Evolutionary conservation across 2,888 invertebrate species (phyloP).

Genomic region (Ellobium chinense): DNA sequence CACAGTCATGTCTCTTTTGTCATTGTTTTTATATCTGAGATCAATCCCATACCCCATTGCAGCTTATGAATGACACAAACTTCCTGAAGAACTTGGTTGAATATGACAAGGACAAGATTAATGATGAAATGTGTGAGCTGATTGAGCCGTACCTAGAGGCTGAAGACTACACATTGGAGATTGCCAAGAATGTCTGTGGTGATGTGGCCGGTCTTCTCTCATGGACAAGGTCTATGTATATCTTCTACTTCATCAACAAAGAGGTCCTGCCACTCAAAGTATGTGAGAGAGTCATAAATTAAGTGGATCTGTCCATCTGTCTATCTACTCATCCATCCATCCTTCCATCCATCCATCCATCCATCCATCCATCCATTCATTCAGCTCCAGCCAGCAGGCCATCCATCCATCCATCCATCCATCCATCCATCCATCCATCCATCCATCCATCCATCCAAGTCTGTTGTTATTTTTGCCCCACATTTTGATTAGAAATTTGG

Average conservation of each 20-base stretch:
- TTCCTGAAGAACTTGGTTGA: slow-evolving; percentile 86
- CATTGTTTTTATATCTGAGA: background rate
- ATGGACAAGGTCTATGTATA: slow-evolving; percentile 79
- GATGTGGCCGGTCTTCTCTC: slow-evolving; percentile 78
- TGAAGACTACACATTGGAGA: slow-evolving; percentile 78
- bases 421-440: too few relatives aligned
- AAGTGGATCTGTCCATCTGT: too few relatives aligned
- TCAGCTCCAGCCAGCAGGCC: too few relatives aligned
- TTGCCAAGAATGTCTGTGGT: slow-evolving; percentile 79
- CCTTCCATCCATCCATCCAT: too few relatives aligned
- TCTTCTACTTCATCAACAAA: slow-evolving; percentile 79
- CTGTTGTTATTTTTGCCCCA: too few relatives aligned
- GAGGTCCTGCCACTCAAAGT: slow-evolving; percentile 79
- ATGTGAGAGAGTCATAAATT: too few relatives aligned
- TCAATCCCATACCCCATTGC: too few relatives aligned
- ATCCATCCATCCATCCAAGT: too few relatives aligned
- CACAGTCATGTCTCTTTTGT: background rate
- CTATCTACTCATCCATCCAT: too few relatives aligned
- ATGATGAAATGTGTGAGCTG: slow-evolving; percentile 79
- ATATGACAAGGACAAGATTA: slow-evolving; percentile 85
- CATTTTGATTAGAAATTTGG: too few relatives aligned
- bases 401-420: too few relatives aligned
- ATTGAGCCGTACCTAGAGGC: slow-evolving; percentile 76
- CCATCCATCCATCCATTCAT: too few relatives aligned
- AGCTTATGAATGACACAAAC: slow-evolving; percentile 77